These are phyloP conservation scores for Motacilla tschutschensis DNA, from an alignment of 2,113 vertebrate genomes.

Conservation along the genomic window DNA sequence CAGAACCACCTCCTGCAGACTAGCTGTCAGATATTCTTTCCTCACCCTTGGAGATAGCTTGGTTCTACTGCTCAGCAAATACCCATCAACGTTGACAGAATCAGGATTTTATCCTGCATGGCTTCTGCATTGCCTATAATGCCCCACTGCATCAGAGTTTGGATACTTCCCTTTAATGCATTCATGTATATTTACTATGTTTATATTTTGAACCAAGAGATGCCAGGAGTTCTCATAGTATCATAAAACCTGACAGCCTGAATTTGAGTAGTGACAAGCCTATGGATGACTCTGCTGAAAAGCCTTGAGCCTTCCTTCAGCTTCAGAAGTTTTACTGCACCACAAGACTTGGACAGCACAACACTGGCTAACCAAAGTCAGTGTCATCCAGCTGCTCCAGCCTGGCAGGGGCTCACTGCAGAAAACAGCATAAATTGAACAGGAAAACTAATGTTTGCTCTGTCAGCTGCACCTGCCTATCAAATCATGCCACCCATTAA, in stretches of 20 bases:
- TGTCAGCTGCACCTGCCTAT: slow-evolving; percentile 33
- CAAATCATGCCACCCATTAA: slow-evolving; percentile 21
- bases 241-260: neutral
- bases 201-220: neutral
- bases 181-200: neutral
- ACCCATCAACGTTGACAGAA: neutral
- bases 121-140: neutral
- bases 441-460: slow-evolving; percentile 11
- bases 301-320: neutral
- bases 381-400: neutral
- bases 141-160: neutral
- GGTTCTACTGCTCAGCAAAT: neutral
- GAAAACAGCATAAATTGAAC: neutral
- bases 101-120: neutral
- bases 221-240: neutral
- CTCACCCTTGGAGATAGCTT: neutral
- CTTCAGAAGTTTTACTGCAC: neutral
- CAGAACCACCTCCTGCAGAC: neutral
- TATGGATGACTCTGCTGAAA: neutral
- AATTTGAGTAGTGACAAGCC: neutral
- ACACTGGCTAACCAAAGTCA: neutral
- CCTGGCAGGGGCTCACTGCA: neutral
- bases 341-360: neutral
- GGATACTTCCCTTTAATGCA: neutral
- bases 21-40: neutral